Evolutionary conservation across 2,797 vertebrate species (phyloP), one percentile per base, ranked within the genome.

Genomic region (Vespertilio murinus): DNA sequence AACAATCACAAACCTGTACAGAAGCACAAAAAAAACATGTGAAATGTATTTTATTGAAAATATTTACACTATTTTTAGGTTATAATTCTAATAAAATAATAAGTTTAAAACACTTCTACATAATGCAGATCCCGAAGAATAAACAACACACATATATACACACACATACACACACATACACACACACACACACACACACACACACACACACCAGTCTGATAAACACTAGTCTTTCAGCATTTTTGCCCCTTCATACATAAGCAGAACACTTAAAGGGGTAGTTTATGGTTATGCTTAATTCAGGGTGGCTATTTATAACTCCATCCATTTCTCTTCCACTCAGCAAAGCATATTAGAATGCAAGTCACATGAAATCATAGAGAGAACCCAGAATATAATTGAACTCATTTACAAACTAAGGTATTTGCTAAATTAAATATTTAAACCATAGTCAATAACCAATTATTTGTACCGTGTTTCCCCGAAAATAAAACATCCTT

Each of bases 401-500:
- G 52, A 35, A 40, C 64, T 80, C 81, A 92, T 30, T 89, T 83
- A 71, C n/a, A 70, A 94, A 90, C 17, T 20, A 90, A 88, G 59
- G 3, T 7, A 80, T 59, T 81, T 87, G 18, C 47, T 75, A 75
- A 93, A 75, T 67, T 92, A 93, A 93, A 88, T 73, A 92, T 90
- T 92, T 93, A 85, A 94, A 69, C 3, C 11, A 67, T 38, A 81
- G 83, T 90, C 93, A 88, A 87, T 61, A 82, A 35, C 20, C 49
- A 82, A 70, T 65, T 42, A 90, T 71, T 70, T 82, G 6, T 13
- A n/a, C n/a, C n/a, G n/a, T n/a, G n/a, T n/a, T n/a, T n/a, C n/a
- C n/a, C n/a, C n/a, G n/a, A n/a, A n/a, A n/a, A n/a, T n/a, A n/a
- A n/a, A n/a, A n/a, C n/a, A n/a, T n/a, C n/a, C n/a, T n/a, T n/a